A percentile compares a stretch with the other conserved stretches of the same genome.
Conservation (phyloP, 2,797 vertebrate species). For the Botia almorhae region DNA sequence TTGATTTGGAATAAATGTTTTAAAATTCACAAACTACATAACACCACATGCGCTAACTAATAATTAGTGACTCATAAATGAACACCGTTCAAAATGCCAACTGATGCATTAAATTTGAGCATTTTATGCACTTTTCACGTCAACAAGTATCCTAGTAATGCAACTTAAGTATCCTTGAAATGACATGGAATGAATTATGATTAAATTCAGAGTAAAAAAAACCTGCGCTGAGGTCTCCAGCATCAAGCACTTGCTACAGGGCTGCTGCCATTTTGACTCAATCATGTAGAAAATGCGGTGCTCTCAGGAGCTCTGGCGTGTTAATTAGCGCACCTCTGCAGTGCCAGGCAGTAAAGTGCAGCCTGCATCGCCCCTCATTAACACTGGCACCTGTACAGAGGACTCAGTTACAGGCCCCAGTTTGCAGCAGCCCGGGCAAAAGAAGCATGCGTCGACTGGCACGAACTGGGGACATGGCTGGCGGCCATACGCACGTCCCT, state of each 20-base stretch:
- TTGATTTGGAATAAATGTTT: background rate
- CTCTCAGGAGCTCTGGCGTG: conserved; percentile 68
- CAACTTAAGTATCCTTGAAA: conserved; percentile 1
- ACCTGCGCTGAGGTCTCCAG: background rate
- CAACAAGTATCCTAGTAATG: background rate
- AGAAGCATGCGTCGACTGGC: conserved; percentile 44
- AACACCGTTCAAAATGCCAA: no score
- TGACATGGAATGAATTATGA: background rate
- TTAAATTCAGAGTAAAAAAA: conserved; percentile 1
- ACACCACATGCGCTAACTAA: background rate
- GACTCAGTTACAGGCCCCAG: conserved; percentile 59
- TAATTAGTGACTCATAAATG: no score
- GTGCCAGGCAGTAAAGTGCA: conserved; percentile 64
- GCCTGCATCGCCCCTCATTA: conserved; percentile 51
- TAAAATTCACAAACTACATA: background rate
- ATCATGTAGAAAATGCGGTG: conserved; percentile 71
- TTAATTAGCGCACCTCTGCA: conserved; percentile 74
- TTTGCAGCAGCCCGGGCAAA: conserved; percentile 49
- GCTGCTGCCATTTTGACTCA: conserved; percentile 68
- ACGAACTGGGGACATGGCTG: conserved; percentile 46
- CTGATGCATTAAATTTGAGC: no score
- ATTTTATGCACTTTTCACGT: background rate
- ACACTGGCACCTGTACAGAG: conserved; percentile 54
- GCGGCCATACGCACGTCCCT: conserved; percentile 54
- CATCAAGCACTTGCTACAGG: background rate